These are phyloP conservation scores for Indicator indicator DNA, from an alignment of 2,113 vertebrate species.

Conservation along the genomic window DNA sequence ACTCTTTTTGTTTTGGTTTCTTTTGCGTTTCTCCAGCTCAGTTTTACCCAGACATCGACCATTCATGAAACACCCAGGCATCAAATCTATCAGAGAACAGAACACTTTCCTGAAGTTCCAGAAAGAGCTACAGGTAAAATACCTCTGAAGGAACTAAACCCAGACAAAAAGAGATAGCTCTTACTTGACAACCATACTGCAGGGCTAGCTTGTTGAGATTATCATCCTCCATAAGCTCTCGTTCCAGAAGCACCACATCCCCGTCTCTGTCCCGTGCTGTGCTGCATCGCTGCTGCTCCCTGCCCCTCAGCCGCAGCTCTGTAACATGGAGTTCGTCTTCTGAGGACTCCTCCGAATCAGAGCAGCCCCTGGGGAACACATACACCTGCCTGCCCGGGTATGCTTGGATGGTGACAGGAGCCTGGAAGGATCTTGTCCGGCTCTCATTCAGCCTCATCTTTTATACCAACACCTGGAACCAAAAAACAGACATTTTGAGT, in stretches of 20 bases:
- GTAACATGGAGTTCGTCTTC: slow-evolving; percentile 83
- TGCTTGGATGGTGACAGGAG: slow-evolving; percentile 82
- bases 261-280: slow-evolving; percentile 28
- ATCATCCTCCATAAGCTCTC: slow-evolving; percentile 82
- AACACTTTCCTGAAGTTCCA: not conserved
- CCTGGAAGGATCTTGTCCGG: slow-evolving; percentile 82
- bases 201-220: slow-evolving; percentile 93
- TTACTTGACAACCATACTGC: slow-evolving; percentile 94
- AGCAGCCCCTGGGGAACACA: slow-evolving; percentile 75
- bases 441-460: slow-evolving; percentile 84
- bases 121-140: rapidly evolving
- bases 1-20: not conserved
- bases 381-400: slow-evolving; percentile 86
- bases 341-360: slow-evolving; percentile 72
- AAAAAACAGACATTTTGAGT: not conserved
- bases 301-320: slow-evolving; percentile 76
- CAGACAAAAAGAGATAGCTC: not conserved
- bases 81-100: not conserved
- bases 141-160: rapidly evolving
- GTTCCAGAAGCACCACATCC: slow-evolving; percentile 82
- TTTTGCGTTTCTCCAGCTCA: not conserved
- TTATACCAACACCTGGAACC: slow-evolving; percentile 36
- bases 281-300: slow-evolving; percentile 59
- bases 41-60: not conserved
- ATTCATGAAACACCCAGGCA: rapidly evolving